These are phyloP conservation scores for Atractosteus spatula DNA, from an alignment of 2,113 vertebrate genomes.

Conservation along the genomic window DNA sequence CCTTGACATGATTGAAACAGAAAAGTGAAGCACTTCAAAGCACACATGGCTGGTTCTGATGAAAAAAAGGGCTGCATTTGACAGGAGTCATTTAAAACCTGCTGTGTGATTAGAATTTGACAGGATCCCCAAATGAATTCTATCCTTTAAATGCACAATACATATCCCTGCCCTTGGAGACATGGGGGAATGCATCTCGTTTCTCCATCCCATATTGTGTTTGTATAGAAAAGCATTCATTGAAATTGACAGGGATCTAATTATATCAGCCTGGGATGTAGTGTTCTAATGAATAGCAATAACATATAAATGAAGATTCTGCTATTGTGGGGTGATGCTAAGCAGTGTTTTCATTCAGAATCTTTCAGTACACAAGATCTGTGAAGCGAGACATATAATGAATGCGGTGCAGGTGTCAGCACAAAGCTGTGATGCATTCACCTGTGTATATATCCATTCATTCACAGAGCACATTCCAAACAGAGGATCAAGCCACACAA, in stretches of 20 bases:
- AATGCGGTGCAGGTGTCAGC: conserved; percentile 29
- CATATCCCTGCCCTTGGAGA: conserved; percentile 3
- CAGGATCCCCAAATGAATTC: conserved; percentile 17
- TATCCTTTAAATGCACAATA: conserved; percentile 1
- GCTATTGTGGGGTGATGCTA: conserved; percentile 10
- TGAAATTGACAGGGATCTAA: conserved; percentile 36
- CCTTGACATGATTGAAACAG: conserved; percentile 20
- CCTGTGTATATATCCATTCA: conserved; percentile 11
- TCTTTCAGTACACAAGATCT: conserved; percentile 3
- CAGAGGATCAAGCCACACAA: too few relatives aligned
- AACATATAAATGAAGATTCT: conserved; percentile 19
- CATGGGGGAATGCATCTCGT: background rate
- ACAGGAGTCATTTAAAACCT: conserved; percentile 24
- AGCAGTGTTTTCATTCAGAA: conserved; percentile 21
- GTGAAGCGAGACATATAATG: conserved; percentile 12
- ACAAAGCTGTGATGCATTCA: conserved; percentile 19
- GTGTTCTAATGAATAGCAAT: conserved; percentile 28
- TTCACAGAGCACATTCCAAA: background rate
- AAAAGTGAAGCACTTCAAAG: conserved; percentile 16
- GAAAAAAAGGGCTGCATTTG: conserved; percentile 3
- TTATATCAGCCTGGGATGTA: conserved; percentile 29
- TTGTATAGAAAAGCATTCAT: conserved; percentile 15
- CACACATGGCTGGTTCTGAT: conserved; percentile 10
- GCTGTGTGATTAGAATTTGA: conserved; percentile 21
- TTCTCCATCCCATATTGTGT: conserved; percentile 2